Percentiles rank a stretch among this genome's conserved stretches.
phyloP scores from a whole-genome alignment of 1,140 invertebrate genomes.

The Brachionus angularis region DNA sequence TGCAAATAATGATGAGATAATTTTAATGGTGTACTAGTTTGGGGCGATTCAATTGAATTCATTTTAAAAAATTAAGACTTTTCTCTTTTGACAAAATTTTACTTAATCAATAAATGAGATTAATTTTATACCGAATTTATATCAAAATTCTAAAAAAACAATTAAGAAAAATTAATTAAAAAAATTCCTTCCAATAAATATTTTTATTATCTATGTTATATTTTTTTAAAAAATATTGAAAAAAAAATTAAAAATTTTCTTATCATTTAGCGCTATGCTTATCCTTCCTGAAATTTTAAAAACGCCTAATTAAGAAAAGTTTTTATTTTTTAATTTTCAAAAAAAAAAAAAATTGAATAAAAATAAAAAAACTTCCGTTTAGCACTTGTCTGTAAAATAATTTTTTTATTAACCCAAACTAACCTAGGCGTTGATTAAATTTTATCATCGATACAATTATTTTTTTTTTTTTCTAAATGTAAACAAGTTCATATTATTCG shows the following conservation, averaged over 20 bases:
- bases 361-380: background rate
- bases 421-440: background rate
- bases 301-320: no score
- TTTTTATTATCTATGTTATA: background rate
- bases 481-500: no score
- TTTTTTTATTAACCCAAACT: background rate
- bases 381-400: conserved; percentile 14
- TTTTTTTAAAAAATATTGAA: background rate
- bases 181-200: no score
- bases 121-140: no score
- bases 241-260: no score
- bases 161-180: no score
- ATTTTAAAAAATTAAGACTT: background rate
- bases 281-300: conserved; percentile 30
- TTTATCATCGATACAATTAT: no score
- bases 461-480: no score
- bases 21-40: conserved; percentile 7
- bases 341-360: conserved; percentile 14
- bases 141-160: no score
- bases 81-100: no score
- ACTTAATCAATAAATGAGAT: no score
- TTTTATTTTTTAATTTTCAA: no score
- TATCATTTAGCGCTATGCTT: conserved; percentile 4
- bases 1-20: background rate
- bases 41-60: background rate